phyloP scores from a whole-genome alignment of 2,888 invertebrate genomes.

The Hypolimnas misippus region DNA sequence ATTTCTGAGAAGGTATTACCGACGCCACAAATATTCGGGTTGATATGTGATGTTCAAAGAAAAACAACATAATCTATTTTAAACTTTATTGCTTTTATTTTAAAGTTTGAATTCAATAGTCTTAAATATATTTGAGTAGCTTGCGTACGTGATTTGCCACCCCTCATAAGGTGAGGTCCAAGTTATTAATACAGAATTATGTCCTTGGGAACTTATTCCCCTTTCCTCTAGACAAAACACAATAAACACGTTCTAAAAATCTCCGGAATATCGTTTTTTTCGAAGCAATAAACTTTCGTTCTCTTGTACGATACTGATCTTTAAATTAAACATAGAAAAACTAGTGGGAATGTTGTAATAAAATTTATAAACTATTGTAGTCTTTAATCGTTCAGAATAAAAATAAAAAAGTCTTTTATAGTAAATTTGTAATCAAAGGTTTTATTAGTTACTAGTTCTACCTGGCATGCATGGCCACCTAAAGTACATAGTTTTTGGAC shows the following conservation, averaged over 20 bases:
- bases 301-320: conserved; percentile 32
- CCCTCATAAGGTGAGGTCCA: conserved; percentile 51
- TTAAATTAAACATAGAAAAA: conserved; percentile 25
- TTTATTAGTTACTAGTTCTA: conserved; percentile 29
- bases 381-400: conserved; percentile 12
- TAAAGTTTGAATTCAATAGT: conserved; percentile 41
- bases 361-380: conserved; percentile 7
- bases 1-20: conserved; percentile 50
- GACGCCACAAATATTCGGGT: conserved; percentile 47
- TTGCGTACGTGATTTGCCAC: conserved; percentile 61
- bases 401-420: conserved; percentile 16
- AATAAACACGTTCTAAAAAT: conserved; percentile 62
- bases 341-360: conserved; percentile 18
- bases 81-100: conserved; percentile 6
- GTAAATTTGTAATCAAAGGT: too few relatives aligned
- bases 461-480: too few relatives aligned
- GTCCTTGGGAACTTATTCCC: conserved; percentile 70
- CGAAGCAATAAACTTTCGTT: conserved; percentile 53
- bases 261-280: conserved; percentile 58
- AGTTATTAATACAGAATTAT: conserved; percentile 65
- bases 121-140: background rate
- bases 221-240: conserved; percentile 49
- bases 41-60: conserved; percentile 51
- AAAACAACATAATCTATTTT: conserved; percentile 15
- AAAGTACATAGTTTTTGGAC: too few relatives aligned